Evolutionary conservation across 2,797 vertebrate genomes (phyloP).

Genomic region (Cephalopachus bancanus): DNA sequence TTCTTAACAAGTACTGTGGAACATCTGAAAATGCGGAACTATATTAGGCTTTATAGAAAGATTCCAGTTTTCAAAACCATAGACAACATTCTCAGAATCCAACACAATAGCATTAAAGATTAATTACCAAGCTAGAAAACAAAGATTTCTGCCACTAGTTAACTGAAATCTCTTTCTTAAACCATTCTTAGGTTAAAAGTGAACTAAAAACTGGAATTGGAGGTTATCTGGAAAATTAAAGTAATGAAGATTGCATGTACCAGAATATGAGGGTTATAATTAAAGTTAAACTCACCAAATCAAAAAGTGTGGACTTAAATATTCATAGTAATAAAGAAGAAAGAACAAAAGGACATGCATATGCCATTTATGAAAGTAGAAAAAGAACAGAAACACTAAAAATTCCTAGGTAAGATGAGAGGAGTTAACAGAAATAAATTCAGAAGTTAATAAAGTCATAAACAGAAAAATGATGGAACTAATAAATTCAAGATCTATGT

Average conservation of each 20-base stretch:
- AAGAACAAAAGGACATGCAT: neutral
- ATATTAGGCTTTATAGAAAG: neutral
- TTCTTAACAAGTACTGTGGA: neutral
- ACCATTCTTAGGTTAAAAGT: constrained; percentile 2
- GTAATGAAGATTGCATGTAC: constrained; percentile 1
- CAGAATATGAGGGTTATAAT: neutral
- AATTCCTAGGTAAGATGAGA: constrained; percentile 31
- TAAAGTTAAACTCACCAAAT: neutral
- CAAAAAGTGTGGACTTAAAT: constrained; percentile 16
- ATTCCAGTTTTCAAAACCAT: constrained; percentile 8
- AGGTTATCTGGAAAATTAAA: constrained; percentile 33
- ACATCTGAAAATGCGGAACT: constrained; percentile 5
- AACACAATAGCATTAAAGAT: neutral
- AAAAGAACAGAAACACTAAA: neutral
- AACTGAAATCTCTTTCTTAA: constrained; percentile 12
- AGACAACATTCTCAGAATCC: neutral
- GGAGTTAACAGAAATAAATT: constrained; percentile 23
- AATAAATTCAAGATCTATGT: constrained; percentile 48
- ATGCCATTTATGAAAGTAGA: neutral
- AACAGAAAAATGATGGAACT: constrained; percentile 47
- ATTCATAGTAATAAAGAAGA: neutral
- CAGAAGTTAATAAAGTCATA: constrained; percentile 50
- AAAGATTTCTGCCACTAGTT: constrained; percentile 9
- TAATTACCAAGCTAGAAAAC: constrained; percentile 52
- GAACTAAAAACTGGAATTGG: constrained; percentile 26